Conservation (phyloP, 2,797 vertebrate species). For the Phalloptychus januarius region DNA sequence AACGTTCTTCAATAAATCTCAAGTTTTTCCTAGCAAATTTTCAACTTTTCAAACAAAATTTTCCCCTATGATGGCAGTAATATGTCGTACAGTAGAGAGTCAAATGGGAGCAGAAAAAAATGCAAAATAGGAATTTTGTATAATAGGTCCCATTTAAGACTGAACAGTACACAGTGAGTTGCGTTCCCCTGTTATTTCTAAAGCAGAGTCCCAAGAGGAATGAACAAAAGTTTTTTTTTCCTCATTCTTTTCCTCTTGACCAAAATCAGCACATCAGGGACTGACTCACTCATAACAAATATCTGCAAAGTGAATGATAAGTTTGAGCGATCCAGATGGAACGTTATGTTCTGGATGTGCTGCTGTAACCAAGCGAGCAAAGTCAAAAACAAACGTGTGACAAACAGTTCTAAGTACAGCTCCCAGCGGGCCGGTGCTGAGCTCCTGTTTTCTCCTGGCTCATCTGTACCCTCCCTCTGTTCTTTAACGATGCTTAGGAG, state of each 20-base stretch:
- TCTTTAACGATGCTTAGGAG: neutral
- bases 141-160: neutral
- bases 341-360: neutral
- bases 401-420: conserved; percentile 42
- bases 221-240: neutral
- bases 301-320: neutral
- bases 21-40: no score
- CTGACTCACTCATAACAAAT: neutral
- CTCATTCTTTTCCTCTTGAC: neutral
- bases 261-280: neutral
- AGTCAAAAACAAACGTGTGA: conserved; percentile 47
- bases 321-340: neutral
- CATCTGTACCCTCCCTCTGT: conserved; percentile 38
- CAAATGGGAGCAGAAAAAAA: no score
- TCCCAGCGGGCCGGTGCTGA: conserved; percentile 40
- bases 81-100: no score
- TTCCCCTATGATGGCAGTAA: no score
- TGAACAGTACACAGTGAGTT: neutral
- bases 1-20: no score
- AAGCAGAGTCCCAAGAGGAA: neutral
- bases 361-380: conserved; percentile 33
- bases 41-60: no score
- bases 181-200: conserved; percentile 7
- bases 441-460: conserved; percentile 59
- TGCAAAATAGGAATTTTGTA: no score